Evolutionary conservation across 2,113 vertebrate species (phyloP), one percentile per base, ranked within the genome.

Genomic region (Coturnix japonica): DNA sequence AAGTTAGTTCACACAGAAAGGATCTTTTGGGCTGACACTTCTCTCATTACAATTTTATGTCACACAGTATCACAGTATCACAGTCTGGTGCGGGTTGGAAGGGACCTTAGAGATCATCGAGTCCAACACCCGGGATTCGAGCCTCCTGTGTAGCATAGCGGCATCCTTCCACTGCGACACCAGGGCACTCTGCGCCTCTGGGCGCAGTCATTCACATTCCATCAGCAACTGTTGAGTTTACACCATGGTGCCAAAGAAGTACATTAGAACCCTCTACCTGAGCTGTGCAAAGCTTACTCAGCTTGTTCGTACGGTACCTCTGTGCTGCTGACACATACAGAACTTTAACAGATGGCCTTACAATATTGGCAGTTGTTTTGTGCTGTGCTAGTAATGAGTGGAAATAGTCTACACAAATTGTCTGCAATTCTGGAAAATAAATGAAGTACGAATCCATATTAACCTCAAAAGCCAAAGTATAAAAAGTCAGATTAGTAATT

Each of bases 391-490:
- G 54, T 2, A 4, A 59, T 73, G 74, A 89, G 46, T 71, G 66
- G 84, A 81, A 95, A 90, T 87, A 56, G 83, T 76, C 94, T 73
- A 89, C 44, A 83, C 83, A 90, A 93, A 85, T 51, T 89, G 77
- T 85, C 74, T 57, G 31, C 66, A 70, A 88, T 83, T 86, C 83
- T 93, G 83, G 59, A 95, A 95, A 95, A 93, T 84, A 91, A 93
- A 95, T 84, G 66, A 94, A 92, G 91, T 87, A 93, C 65, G 87
- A 95, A 95, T 84, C 86, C 78, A 81, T 91, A 91, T 89, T 90
- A 89, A 95, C 89, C 86, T 95, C 86, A 95, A 95, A 95, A 95
- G 90, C 82, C 87, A 93, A 95, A 81, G 65, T 93, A 95, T 74
- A 95, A 91, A 78, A 95, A 95, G 80, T 90, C 91, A 96, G 85